These are phyloP conservation scores for Maccullochella peelii DNA, from an alignment of 2,113 vertebrate species.

Conservation along the genomic window DNA sequence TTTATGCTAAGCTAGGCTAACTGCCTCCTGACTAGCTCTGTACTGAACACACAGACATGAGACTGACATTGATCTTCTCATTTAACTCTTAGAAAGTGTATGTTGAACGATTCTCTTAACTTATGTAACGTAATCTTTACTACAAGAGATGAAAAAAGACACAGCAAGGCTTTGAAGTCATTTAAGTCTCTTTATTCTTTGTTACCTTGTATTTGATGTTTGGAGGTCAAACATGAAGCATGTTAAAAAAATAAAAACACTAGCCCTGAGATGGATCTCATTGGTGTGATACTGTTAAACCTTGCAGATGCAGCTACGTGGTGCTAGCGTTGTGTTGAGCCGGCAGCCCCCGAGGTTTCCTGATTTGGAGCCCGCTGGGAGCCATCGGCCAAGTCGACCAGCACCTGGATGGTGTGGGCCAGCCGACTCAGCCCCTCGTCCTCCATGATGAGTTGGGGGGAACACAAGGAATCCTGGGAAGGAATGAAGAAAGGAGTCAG, in stretches of 20 bases:
- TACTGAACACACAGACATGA: background rate
- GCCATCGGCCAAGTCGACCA: conserved; percentile 74
- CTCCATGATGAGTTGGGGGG: conserved; percentile 86
- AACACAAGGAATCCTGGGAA: conserved; percentile 85
- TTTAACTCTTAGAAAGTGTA: background rate
- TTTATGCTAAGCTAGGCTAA: conserved; percentile 8
- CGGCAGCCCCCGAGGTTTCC: conserved; percentile 28
- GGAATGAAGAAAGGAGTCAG: conserved; percentile 18
- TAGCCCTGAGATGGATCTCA: conserved; percentile 7
- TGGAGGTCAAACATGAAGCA: conserved; percentile 21
- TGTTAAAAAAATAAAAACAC: conserved; percentile 13
- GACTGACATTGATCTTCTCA: background rate
- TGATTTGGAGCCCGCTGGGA: conserved; percentile 49
- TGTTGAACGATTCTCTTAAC: background rate
- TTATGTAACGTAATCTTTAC: background rate
- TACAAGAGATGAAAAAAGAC: background rate
- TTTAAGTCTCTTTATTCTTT: conserved; percentile 40
- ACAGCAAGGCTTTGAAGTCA: background rate
- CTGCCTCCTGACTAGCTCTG: background rate
- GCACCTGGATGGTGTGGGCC: conserved; percentile 80
- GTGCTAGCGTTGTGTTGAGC: conserved; percentile 18
- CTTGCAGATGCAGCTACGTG: background rate
- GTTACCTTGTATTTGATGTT: background rate
- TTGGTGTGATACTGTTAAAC: background rate
- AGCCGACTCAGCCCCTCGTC: conserved; percentile 86